These are phyloP conservation scores for Lymantria monacha DNA, from an alignment of 2,888 invertebrate species.

Conservation along the genomic window DNA sequence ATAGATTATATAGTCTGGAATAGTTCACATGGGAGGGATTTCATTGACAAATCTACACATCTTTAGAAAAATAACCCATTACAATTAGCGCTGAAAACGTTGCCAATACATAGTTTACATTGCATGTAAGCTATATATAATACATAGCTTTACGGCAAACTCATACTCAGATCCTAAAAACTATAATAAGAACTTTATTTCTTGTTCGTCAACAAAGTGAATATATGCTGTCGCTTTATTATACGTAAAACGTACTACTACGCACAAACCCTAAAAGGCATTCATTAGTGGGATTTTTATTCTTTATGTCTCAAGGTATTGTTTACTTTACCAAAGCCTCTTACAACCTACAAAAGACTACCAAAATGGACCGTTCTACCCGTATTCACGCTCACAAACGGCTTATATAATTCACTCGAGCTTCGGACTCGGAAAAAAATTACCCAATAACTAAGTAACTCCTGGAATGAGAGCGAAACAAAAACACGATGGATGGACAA, in stretches of 20 bases:
- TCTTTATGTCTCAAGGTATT: constrained; percentile 41
- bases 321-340: constrained; percentile 50
- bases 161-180: no score
- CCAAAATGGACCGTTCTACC: constrained; percentile 58
- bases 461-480: constrained; percentile 52
- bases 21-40: no score
- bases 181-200: no score
- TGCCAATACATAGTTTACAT: no score
- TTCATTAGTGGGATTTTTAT: constrained; percentile 39
- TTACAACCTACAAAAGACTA: constrained; percentile 52
- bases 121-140: no score
- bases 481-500: constrained; percentile 73
- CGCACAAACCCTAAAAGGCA: constrained; percentile 27
- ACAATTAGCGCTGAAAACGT: no score
- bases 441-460: constrained; percentile 65
- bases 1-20: no score
- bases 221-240: background rate
- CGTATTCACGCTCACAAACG: constrained; percentile 63
- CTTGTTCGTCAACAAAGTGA: background rate
- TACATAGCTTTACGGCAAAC: no score
- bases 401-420: constrained; percentile 62
- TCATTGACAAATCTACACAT: no score
- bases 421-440: constrained; percentile 54
- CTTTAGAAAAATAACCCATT: no score
- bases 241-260: background rate